phyloP scores from a whole-genome alignment of 2,888 invertebrate species.

The Aleiodes alternator region DNA sequence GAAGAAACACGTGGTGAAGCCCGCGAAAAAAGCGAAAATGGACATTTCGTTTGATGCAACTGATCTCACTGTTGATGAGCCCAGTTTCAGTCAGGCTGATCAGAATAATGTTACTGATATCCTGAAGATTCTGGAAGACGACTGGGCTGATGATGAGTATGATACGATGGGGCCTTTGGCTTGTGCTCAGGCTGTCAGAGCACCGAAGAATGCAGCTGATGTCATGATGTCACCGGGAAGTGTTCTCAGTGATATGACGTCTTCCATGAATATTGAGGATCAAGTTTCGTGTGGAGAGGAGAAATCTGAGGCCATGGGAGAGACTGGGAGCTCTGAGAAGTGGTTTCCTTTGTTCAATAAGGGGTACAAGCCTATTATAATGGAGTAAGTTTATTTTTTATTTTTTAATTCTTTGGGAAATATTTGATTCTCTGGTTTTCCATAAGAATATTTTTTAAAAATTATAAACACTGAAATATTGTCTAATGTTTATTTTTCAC shows the following conservation, averaged over 20 bases:
- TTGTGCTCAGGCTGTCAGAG: conserved; percentile 35
- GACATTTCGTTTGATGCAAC: conserved; percentile 66
- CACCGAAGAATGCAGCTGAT: conserved; percentile 59
- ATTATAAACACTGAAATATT: too few species aligned
- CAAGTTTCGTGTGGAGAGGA: conserved; percentile 33
- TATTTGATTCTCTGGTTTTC: neutral
- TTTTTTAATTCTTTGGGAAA: conserved; percentile 2
- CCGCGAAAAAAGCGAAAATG: conserved; percentile 58
- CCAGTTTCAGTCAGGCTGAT: conserved; percentile 64
- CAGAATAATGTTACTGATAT: conserved; percentile 67
- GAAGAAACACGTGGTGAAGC: conserved; percentile 39
- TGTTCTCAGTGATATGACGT: conserved; percentile 77
- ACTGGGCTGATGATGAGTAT: conserved; percentile 71
- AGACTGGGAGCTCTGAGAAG: neutral
- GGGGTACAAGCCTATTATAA: neutral
- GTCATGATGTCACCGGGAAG: conserved; percentile 76
- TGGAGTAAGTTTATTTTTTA: conserved; percentile 46
- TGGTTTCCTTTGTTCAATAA: conserved; percentile 10
- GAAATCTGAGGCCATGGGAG: neutral
- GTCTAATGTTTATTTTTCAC: too few species aligned
- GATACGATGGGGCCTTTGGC: conserved; percentile 62
- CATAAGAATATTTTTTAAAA: neutral
- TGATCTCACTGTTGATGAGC: conserved; percentile 71
- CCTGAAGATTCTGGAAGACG: conserved; percentile 71
- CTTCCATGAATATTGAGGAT: conserved; percentile 77